A percentile compares a stretch with the other conserved stretches of the same genome.
Conservation (phyloP, 2,113 vertebrate species). For the Callithrix jacchus region DNA sequence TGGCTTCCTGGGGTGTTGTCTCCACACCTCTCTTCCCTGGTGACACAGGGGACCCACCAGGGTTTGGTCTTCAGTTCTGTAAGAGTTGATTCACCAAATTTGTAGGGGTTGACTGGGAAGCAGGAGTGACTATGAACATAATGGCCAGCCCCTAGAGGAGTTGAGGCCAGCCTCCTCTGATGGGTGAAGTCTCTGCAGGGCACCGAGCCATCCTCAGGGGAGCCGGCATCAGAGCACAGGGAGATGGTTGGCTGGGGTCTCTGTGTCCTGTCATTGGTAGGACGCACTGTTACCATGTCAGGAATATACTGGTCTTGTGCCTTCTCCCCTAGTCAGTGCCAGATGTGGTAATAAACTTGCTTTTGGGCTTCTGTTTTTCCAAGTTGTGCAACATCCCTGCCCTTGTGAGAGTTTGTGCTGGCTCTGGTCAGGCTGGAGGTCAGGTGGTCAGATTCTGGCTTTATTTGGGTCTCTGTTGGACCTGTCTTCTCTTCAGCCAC, state of each 20-base stretch:
- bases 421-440: background rate
- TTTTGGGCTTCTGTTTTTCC: background rate
- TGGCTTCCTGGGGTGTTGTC: background rate
- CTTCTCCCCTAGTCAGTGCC: background rate
- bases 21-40: background rate
- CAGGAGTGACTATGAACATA: background rate
- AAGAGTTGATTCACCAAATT: background rate
- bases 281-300: accelerated
- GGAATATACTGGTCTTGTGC: background rate
- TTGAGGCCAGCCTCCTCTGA: background rate
- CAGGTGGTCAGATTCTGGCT: background rate
- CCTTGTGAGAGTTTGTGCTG: background rate
- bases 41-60: background rate
- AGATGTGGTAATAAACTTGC: background rate
- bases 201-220: background rate
- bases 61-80: background rate
- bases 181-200: background rate
- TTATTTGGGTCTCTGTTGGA: background rate
- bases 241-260: accelerated
- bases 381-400: background rate
- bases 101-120: background rate
- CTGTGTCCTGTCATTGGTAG: background rate
- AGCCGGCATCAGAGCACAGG: background rate
- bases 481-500: background rate
- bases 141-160: background rate